A percentile compares a stretch with the other conserved stretches of the same genome.
These are phyloP conservation scores for Endomychus coccineus DNA, from an alignment of 2,888 invertebrate species.

Conservation along the genomic window DNA sequence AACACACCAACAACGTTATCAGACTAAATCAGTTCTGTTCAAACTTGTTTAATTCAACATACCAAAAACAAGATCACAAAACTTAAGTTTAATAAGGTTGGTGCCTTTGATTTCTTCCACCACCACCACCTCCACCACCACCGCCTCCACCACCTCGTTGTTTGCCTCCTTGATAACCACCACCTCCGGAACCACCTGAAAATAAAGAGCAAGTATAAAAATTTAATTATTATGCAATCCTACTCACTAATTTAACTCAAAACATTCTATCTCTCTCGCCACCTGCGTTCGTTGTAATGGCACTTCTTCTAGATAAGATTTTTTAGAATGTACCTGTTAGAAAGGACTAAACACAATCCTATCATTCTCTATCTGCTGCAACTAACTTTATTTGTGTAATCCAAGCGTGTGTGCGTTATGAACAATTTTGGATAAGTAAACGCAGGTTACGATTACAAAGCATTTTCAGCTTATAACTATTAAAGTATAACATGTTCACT, in stretches of 20 bases:
- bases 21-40: slow-evolving; percentile 9
- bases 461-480: too few species aligned
- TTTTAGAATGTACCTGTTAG: slow-evolving; percentile 7
- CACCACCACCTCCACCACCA: slow-evolving; percentile 66
- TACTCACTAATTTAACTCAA: slow-evolving; percentile 35
- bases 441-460: slow-evolving; percentile 13
- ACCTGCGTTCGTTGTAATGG: slow-evolving; percentile 27
- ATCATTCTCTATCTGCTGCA: slow-evolving; percentile 11
- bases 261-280: slow-evolving; percentile 28
- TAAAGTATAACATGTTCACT: too few species aligned
- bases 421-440: too few species aligned
- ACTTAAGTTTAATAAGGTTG: slow-evolving; percentile 65
- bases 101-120: slow-evolving; percentile 77
- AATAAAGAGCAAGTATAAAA: slow-evolving; percentile 37
- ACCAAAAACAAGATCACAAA: slow-evolving; percentile 26
- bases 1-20: slow-evolving; percentile 10
- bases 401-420: too few species aligned
- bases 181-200: slow-evolving; percentile 34
- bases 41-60: slow-evolving; percentile 5
- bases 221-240: slow-evolving; percentile 35
- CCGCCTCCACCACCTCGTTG: slow-evolving; percentile 63
- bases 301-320: slow-evolving; percentile 14
- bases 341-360: slow-evolving; percentile 7
- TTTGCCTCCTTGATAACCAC: slow-evolving; percentile 69
- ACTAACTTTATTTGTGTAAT: too few species aligned